phyloP scores from a whole-genome alignment of 2,888 invertebrate genomes.

The Luperina nickerlii region DNA sequence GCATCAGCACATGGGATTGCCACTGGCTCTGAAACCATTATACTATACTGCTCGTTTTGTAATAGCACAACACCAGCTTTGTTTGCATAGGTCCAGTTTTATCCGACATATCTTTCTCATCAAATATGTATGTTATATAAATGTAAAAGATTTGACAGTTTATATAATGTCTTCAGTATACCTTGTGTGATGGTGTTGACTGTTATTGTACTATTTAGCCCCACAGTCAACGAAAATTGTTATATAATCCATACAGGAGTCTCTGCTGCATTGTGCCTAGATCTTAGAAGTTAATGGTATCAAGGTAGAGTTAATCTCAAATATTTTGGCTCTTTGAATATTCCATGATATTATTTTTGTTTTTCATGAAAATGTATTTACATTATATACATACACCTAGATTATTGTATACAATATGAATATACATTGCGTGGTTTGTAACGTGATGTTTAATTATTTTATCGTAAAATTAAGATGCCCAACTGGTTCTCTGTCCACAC shows the following conservation, averaged over 20 bases:
- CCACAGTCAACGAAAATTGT: conserved; percentile 90
- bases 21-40: conserved; percentile 78
- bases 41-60: conserved; percentile 75
- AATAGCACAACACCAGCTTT: conserved; percentile 66
- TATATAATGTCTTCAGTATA: conserved; percentile 80
- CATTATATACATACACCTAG: conserved; percentile 90
- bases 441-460: conserved; percentile 89
- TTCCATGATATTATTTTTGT: conserved; percentile 90
- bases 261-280: conserved; percentile 91
- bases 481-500: conserved; percentile 85
- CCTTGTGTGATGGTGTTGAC: conserved; percentile 85
- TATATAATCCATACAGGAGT: conserved; percentile 90
- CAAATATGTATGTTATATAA: conserved; percentile 65
- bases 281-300: conserved; percentile 91
- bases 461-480: conserved; percentile 88
- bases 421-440: conserved; percentile 90
- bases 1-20: conserved; percentile 78
- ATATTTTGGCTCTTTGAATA: conserved; percentile 91
- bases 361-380: conserved; percentile 90
- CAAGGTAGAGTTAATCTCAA: conserved; percentile 90
- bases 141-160: conserved; percentile 73
- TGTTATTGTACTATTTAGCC: conserved; percentile 83
- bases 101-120: conserved; percentile 69
- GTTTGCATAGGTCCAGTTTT: conserved; percentile 66
- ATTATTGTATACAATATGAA: conserved; percentile 89